phyloP scores from a whole-genome alignment of 2,113 vertebrate species.

The Sylvilagus bachmani region DNA sequence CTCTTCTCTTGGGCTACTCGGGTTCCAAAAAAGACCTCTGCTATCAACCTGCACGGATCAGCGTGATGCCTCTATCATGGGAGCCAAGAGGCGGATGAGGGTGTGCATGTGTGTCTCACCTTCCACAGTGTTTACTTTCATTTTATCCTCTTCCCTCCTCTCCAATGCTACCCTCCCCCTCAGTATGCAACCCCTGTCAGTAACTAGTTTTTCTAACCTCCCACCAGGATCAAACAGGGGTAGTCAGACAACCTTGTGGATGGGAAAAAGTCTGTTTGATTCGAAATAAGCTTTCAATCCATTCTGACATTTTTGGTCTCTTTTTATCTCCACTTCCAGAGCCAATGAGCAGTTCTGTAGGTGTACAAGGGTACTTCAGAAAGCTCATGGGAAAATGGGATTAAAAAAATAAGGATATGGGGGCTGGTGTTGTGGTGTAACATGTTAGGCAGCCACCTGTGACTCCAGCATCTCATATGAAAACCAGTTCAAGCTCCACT shows the following conservation, averaged over 20 bases:
- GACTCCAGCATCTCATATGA: too few relatives aligned
- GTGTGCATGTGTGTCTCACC: neutral
- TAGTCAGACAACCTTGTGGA: neutral
- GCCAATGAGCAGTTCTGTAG: neutral
- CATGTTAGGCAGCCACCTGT: too few relatives aligned
- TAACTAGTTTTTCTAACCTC: neutral
- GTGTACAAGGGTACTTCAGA: too few relatives aligned
- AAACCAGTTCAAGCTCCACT: too few relatives aligned
- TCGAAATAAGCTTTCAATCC: neutral
- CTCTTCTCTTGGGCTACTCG: neutral
- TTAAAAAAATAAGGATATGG: too few relatives aligned
- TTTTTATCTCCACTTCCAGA: neutral
- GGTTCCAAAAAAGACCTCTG: neutral
- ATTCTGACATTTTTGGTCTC: neutral
- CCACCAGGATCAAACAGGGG: neutral
- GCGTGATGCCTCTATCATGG: neutral
- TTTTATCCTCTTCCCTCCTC: neutral
- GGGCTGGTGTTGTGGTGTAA: too few relatives aligned
- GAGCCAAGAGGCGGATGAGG: neutral
- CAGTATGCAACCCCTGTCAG: neutral
- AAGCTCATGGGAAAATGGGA: too few relatives aligned
- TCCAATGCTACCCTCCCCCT: too few relatives aligned
- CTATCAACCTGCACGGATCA: too few relatives aligned
- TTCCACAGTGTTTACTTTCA: neutral
- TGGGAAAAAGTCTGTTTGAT: neutral